Evolutionary conservation across 2,113 vertebrate species (phyloP), one percentile per base, ranked within the genome.

Genomic region (Nicator chloris): DNA sequence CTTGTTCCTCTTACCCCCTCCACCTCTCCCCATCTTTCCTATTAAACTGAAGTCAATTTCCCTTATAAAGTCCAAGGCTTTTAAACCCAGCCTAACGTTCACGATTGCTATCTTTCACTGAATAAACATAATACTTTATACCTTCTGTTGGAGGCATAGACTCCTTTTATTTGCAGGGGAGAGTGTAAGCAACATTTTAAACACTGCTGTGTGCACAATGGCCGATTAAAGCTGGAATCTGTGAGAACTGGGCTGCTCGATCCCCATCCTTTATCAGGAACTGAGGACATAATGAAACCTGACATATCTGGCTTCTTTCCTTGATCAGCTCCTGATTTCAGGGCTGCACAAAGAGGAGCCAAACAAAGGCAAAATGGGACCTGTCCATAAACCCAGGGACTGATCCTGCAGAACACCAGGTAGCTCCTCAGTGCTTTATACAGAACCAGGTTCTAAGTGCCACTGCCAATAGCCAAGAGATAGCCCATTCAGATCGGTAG

Each of bases 21-120:
- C 49, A 75, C 33, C 17, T 86, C 80, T 90, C 80, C 51, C 45
- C 40, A 90, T 88, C 76, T 93, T 88, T 91, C 88, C 83, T 81
- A 75, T 88, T 90, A 94, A 96, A 92, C 56, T 86, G 82, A 92
- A 96, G 79, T 92, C 19, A 51, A 83, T 83, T 96, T 92, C 80
- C 61, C 86, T 93, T 76, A 91, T 93, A 77, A 93, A 88, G 39
- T 78, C 76, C 56, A 92, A 72, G 39, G 76, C 86, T 95, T 95
- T 96, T 83, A 95, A 95, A 93, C 18, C 18, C 64, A 86, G 60
- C n/a, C 51, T 92, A 90, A 93, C 0, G 0, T 70, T 81, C 37
- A 17, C 6, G 88, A 96, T 96, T 78, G 31, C 72, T 93, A 94
- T 96, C 96, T 95, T 84, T 68, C 63, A 65, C 66, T 81, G 85